Evolutionary conservation across 2,888 invertebrate genomes (phyloP), one percentile per base, ranked within the genome.

Genomic region (Drosophila helvetica): DNA sequence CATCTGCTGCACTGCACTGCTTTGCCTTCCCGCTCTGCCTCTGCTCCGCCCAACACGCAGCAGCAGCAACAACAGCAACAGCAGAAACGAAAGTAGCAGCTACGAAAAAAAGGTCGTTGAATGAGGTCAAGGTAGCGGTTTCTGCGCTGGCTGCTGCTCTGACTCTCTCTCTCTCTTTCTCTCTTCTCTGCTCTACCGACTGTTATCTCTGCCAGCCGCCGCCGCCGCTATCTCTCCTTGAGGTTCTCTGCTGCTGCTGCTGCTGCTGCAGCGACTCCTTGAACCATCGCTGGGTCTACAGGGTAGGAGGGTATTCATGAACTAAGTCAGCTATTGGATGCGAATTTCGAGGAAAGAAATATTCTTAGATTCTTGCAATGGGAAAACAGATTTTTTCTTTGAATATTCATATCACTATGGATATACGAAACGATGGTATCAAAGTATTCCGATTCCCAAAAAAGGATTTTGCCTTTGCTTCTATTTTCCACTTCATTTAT

Each of bases 111-210:
- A 76, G 74, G 84, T 80, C 84, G 68, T 63, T 51, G 66, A 81
- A 80, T 84, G 73, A 80, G 84, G 80, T 81, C 84, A 81, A 80
- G 84, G 80, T 80, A 75, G 80, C 76, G 27, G n/a, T 7, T 38
- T 6, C 38, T 38, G 38, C 4, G 38, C 38, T 15, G 38, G 6
- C 38, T 38, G n/a, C 30, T 46, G 38, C 54, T 48, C 47, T 60
- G 30, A 19, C 57, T n/a, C 10, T 15, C 48, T 17, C 25, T 46
- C 27, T 47, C 38, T 56, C 22, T 55, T 1, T 27, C 12, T 19
- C 48, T 27, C 33, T 38, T 5, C 33, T 33, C 12, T 15, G 38
- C 6, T n/a, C n/a, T n/a, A n/a, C n/a, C n/a, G n/a, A n/a, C 38
- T 6, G 15, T 27, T 27, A 27, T 27, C 27, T 27, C 8, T 7